Evolutionary conservation across 2,888 invertebrate genomes (phyloP), one percentile per base, ranked within the genome.

Genomic region (Chouioia cunea): DNA sequence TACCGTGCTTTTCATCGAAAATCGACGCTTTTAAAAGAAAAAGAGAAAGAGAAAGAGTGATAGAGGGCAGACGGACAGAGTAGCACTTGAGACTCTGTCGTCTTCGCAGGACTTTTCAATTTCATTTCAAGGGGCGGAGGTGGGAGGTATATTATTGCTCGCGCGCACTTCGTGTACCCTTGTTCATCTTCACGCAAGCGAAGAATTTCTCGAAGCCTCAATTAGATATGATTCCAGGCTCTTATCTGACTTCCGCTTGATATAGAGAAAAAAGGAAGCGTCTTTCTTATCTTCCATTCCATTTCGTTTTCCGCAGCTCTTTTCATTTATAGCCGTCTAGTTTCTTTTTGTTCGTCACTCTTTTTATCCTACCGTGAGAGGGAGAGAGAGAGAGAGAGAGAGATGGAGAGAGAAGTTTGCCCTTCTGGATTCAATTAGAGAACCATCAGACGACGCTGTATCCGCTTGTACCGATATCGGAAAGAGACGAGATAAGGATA

Each of bases 211-310:
- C 63, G 48, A 64, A 64, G 70, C 70, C 48, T 73, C 73, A 70
- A 73, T 70, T 73, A 73, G 64, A 50, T 73, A 73, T 73, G 65
- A 69, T 65, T 73, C 62, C 62, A 58, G 12, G 58, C 65, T 73
- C 69, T 69, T 69, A 65, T 69, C 65, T 62, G 63, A 69, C 57
- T 69, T 72, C 65, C 65, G 66, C 15, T 62, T 20, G 52, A 68
- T 72, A 60, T 36, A 68, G 27, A 68, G 47, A 53, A 12, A 60
- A 71, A 14, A 50, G 44, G 15, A n/a, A 23, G 16, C 18, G 62
- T n/a, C 53, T 16, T 64, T 65, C 54, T 59, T 62, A 70, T 56
- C 65, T 65, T 69, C 57, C 36, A 15, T 59, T 43, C 57, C 44
- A 62, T 53, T 71, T 66, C 54, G 59, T 52, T 52, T 53, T 36